phyloP scores from a whole-genome alignment of 2,797 vertebrate species.

The Netta rufina region DNA sequence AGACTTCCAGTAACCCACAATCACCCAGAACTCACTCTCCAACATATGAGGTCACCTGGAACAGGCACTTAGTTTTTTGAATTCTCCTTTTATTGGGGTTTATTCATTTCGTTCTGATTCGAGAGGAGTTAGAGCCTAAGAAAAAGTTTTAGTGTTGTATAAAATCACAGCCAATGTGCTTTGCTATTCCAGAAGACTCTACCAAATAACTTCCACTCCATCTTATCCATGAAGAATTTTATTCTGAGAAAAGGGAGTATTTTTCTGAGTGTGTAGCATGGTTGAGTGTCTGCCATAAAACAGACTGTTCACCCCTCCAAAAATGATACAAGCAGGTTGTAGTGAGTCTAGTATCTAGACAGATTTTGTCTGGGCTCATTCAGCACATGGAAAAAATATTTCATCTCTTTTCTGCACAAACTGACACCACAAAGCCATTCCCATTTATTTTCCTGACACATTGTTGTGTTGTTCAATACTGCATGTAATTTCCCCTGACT shows the following conservation, averaged over 20 bases:
- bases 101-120: slow-evolving; percentile 42
- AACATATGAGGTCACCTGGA: slow-evolving; percentile 61
- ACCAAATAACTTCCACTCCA: not conserved
- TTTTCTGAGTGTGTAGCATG: slow-evolving; percentile 11
- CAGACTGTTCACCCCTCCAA: not conserved
- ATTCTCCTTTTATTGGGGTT: slow-evolving; percentile 46
- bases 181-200: slow-evolving; percentile 1
- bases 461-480: not conserved
- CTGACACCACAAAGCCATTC: slow-evolving; percentile 29
- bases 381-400: slow-evolving; percentile 48
- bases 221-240: slow-evolving; percentile 34
- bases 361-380: slow-evolving; percentile 45
- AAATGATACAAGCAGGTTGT: slow-evolving; percentile 31
- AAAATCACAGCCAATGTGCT: not conserved
- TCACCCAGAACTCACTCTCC: slow-evolving; percentile 41
- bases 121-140: not conserved
- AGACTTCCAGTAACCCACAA: slow-evolving; percentile 55
- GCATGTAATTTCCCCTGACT: not conserved
- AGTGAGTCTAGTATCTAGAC: slow-evolving; percentile 5
- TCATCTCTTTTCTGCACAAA: slow-evolving; percentile 23
- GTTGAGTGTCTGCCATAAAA: slow-evolving; percentile 47
- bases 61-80: slow-evolving; percentile 3
- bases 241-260: slow-evolving; percentile 42
- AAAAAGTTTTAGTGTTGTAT: not conserved
- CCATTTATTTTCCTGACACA: slow-evolving; percentile 33